Evolutionary conservation across 1,140 invertebrate genomes (phyloP), one percentile per base, ranked within the genome.

Genomic region (Chironomus tepperi): DNA sequence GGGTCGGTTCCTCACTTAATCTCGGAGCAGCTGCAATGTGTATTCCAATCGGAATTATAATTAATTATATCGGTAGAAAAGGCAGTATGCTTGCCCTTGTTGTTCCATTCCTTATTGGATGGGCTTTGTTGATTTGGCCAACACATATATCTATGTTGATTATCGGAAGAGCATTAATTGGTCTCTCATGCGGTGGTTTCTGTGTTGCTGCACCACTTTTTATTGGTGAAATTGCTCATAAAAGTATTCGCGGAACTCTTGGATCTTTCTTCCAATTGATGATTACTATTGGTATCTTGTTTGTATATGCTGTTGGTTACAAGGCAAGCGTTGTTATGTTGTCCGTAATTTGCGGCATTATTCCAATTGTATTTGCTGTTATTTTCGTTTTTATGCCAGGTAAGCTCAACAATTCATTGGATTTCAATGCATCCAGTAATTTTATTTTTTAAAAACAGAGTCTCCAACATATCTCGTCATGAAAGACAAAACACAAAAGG

Each of bases 141-240:
- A 78, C 86, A 12, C 87, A 88, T 74, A 84, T 91, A 0, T 81
- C 81, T 2, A 89, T 92, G 86, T 85, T 92, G 18, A 89, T 89
- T 75, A 82, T 87, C 0, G 92, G 92, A 1, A 86, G 93, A 74
- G 89, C 93, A 75, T 86, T 94, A 3, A 88, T 88, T 3, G 92
- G 92, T 76, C 77, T 92, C 2, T 88, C 88, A 10, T 87, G 87
- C 67, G 93, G 93, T 65, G 88, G 90, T 0, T 91, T 90, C 76
- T 91, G 90, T 75, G 89, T 91, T 1, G 88, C 89, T 0, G 90
- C 88, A 0, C 92, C 93, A 0, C 86, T 93, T 73, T 96, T 95
- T 78, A 90, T 91, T 0, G 90, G 90, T 21, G 94, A 96, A 84
- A 92, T 93, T 43, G 88, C 91, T 0, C 90, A 94, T 76, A 90